Percentiles rank a stretch among this genome's conserved stretches.
Conservation (phyloP, 2,888 invertebrate genomes). For the Ditylenchus weischeri region DNA sequence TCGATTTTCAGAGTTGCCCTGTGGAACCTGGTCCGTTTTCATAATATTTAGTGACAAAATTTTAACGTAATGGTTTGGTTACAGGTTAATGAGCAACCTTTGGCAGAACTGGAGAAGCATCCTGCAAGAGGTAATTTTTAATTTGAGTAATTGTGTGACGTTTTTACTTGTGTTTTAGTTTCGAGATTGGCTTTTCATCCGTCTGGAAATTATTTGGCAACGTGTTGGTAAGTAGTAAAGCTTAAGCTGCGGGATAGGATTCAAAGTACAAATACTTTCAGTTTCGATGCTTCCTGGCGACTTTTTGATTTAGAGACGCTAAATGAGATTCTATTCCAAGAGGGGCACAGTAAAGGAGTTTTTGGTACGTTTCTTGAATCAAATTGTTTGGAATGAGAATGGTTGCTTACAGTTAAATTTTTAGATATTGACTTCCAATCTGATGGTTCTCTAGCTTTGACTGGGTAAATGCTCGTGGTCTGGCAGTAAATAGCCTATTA, state of each 20-base stretch:
- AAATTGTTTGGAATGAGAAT: too few relatives aligned
- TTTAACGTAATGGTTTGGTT: conserved; percentile 68
- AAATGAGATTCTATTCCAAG: conserved; percentile 93
- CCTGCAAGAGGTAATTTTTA: conserved; percentile 67
- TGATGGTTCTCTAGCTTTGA: conserved; percentile 85
- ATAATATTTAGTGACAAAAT: too few relatives aligned
- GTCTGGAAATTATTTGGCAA: conserved; percentile 87
- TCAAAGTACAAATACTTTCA: conserved; percentile 40
- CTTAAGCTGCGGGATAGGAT: too few relatives aligned
- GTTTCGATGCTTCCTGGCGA: conserved; percentile 90
- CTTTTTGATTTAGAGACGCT: conserved; percentile 89
- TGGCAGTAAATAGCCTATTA: not conserved
- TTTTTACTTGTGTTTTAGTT: conserved; percentile 64
- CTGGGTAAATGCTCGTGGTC: conserved; percentile 70
- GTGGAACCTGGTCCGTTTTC: too few relatives aligned
- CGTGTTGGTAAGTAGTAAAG: conserved; percentile 70
- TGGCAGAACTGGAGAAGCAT: conserved; percentile 87
- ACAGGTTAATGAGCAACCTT: conserved; percentile 81
- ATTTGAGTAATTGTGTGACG: too few relatives aligned
- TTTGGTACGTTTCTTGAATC: conserved; percentile 67
- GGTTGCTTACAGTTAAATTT: too few relatives aligned
- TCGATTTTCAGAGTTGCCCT: too few relatives aligned
- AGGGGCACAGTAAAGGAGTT: conserved; percentile 90
- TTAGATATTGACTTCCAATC: conserved; percentile 71
- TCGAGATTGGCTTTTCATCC: conserved; percentile 89